Base-by-base conservation (phyloP, 2,797 vertebrate species). In the Lutjanus campechanus region DNA sequence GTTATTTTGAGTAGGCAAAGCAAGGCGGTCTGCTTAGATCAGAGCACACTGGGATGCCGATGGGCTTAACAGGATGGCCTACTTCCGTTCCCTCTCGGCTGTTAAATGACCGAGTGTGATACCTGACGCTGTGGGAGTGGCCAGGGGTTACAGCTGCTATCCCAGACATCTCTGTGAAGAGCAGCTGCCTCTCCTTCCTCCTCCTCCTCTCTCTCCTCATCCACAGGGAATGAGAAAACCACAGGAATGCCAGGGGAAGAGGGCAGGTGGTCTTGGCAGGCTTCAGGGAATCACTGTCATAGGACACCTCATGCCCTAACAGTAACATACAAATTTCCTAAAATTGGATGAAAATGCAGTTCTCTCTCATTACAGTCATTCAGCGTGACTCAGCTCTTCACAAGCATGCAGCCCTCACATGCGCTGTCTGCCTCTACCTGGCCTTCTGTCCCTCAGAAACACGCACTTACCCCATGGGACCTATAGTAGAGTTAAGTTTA, bases 21-120 rank as follows among this genome's bases (percentile, higher is more conserved):
- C 76, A 50, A 50, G 74, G 82, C 83, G 81, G 86, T 41, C 49
- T 40, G 72, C 89, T 93, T 78, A 93, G 93, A 95, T 95, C 94
- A 88, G 87, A 89, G 90, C 29, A 50, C 79, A 79, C 74, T 46
- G 76, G 83, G 90, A 92, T 95, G 85, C 94, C 92, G 44, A 53
- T 8, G 83, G 90, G 93, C 90, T 96, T 95, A 94, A 78, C 92
- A 74, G 91, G 89, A 89, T 81, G 84, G 83, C 79, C 88, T 85
- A 91, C 92, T 95, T 95, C 95, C 93, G 92, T 83, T 94, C 89
- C 86, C 82, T 73, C 76, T 85, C 60, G 8, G 80, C 83, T 85
- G 90, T 88, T 92, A 88, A 91, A 85, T 85, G 89, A 77, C 77
- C 41, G 72, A 69, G 73, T 84, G 79, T 90, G 93, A 94, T 91